phyloP scores from a whole-genome alignment of 2,797 vertebrate genomes.

The Ataeniobius toweri region DNA sequence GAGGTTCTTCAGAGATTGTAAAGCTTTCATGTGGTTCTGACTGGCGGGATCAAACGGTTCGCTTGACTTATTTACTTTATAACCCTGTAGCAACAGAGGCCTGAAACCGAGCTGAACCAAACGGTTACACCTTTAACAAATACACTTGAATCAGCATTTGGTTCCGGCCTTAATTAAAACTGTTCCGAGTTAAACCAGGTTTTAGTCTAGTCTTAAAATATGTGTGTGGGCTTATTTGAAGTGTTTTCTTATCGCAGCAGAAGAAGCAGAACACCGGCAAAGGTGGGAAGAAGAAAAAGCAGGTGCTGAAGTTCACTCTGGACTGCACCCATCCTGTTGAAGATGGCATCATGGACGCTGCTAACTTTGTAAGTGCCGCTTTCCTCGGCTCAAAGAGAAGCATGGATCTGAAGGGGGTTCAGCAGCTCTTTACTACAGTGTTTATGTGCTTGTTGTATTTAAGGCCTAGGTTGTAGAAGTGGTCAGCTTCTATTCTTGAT shows the following conservation, averaged over 20 bases:
- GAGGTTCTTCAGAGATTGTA: not conserved
- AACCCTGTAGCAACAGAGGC: not conserved
- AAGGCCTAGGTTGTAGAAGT: too few relatives aligned
- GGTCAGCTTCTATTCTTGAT: too few relatives aligned
- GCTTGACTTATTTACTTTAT: not conserved
- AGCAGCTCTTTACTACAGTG: too few relatives aligned
- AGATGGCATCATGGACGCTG: constrained; percentile 97
- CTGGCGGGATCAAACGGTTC: not conserved
- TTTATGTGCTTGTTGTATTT: too few relatives aligned
- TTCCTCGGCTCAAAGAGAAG: not conserved
- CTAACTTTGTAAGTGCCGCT: constrained; percentile 89
- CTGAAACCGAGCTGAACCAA: not conserved
- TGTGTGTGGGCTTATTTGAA: not conserved
- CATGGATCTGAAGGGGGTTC: too few relatives aligned
- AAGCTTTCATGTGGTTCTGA: not conserved
- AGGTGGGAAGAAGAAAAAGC: constrained; percentile 97
- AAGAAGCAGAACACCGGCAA: constrained; percentile 73
- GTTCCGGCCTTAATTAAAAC: not conserved
- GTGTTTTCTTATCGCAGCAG: constrained; percentile 21
- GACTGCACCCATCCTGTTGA: constrained; percentile 97
- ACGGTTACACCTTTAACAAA: not conserved
- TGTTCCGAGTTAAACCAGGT: not conserved
- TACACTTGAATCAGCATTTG: not conserved
- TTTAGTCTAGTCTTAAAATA: not conserved
- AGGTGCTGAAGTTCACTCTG: constrained; percentile 92